Conservation (phyloP, 2,888 invertebrate genomes). For the Hanleya hanleyi region DNA sequence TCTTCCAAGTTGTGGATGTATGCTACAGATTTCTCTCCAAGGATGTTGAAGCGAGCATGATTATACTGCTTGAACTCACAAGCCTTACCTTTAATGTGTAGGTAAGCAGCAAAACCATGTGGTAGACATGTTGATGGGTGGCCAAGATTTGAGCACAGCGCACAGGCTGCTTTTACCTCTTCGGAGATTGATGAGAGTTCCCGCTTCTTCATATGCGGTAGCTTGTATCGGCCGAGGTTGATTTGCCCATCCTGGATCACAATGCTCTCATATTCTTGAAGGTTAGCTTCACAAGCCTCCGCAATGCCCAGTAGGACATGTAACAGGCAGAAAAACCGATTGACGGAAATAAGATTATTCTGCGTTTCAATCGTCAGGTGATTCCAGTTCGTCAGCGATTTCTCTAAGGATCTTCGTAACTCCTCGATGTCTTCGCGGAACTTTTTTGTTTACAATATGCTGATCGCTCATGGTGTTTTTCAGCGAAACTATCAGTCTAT, state of each 20-base stretch:
- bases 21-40: not conserved
- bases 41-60: not conserved
- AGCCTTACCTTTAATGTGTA: not conserved
- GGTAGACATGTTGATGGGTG: not conserved
- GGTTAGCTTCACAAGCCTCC: not conserved
- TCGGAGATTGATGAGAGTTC: not conserved
- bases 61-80: not conserved
- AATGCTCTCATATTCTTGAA: not conserved
- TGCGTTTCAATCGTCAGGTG: not conserved
- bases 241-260: not conserved
- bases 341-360: not conserved
- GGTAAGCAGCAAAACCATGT: not conserved
- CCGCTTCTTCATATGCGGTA: not conserved
- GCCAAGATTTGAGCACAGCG: not conserved
- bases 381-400: not conserved
- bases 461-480: not conserved
- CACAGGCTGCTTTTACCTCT: not conserved
- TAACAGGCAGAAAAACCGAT: not conserved
- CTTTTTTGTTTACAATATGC: not conserved
- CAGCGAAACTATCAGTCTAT: not conserved
- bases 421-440: not conserved
- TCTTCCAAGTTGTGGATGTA: not conserved
- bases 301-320: not conserved
- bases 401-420: not conserved
- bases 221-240: not conserved